Conservation (phyloP, 2,113 vertebrate species). For the Brachionichthys hirsutus region DNA sequence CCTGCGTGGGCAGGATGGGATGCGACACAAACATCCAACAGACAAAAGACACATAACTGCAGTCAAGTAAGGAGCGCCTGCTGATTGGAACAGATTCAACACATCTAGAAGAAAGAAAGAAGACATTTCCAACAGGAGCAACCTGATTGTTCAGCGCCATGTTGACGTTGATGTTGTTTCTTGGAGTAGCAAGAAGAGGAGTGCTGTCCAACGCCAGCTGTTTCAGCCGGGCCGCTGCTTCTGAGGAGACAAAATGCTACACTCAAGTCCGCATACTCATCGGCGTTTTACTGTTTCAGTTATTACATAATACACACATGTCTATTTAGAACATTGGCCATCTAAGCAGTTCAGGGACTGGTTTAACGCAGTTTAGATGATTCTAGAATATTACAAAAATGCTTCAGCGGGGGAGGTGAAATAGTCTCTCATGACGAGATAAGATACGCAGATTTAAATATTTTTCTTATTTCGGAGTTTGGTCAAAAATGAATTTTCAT, state of each 20-base stretch:
- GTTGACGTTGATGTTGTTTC: conserved; percentile 79
- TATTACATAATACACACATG: not conserved
- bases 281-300: not conserved
- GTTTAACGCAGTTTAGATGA: not conserved
- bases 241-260: conserved; percentile 54
- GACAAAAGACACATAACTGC: too few species aligned
- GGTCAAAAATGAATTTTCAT: not conserved
- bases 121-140: conserved; percentile 7
- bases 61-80: too few species aligned
- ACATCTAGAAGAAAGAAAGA: not conserved
- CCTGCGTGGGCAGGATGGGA: conserved; percentile 65
- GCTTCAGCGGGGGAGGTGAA: too few species aligned
- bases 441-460: too few species aligned
- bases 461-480: too few species aligned
- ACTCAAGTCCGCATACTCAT: not conserved
- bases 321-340: not conserved
- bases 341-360: not conserved
- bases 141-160: conserved; percentile 88
- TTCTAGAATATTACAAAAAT: not conserved
- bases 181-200: conserved; percentile 27
- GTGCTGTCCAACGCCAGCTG: conserved; percentile 81
- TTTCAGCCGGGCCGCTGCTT: conserved; percentile 84
- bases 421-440: too few species aligned
- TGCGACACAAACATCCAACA: not conserved
- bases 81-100: not conserved